A percentile compares a stretch with the other conserved stretches of the same genome.
These are phyloP conservation scores for Odontamblyopus lacepedii DNA, from an alignment of 2,797 vertebrate species.

Conservation along the genomic window DNA sequence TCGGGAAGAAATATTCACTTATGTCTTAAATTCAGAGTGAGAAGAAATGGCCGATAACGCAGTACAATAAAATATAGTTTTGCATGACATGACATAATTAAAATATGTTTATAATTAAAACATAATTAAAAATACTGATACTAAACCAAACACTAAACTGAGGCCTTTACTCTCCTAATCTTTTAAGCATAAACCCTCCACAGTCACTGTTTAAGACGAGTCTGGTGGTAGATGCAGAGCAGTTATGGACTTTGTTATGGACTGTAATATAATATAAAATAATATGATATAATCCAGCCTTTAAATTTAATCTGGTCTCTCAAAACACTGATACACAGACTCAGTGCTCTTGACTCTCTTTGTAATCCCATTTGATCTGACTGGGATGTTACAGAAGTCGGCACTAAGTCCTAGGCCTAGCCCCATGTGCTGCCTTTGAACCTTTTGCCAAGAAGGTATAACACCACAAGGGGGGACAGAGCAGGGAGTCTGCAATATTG, in stretches of 20 bases:
- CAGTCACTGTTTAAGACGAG: neutral
- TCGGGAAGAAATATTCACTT: conserved; percentile 4
- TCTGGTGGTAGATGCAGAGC: neutral
- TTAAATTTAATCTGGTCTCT: neutral
- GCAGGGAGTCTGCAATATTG: conserved; percentile 59
- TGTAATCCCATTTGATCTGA: conserved; percentile 65
- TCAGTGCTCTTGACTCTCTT: conserved; percentile 32
- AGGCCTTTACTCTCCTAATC: too few relatives aligned
- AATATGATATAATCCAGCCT: neutral
- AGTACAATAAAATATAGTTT: too few relatives aligned
- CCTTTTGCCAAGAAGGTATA: conserved; percentile 72
- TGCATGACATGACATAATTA: too few relatives aligned
- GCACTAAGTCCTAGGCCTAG: conserved; percentile 55
- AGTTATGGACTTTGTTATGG: too few relatives aligned
- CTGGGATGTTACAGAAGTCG: conserved; percentile 61
- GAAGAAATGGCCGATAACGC: too few relatives aligned
- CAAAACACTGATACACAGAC: conserved; percentile 6
- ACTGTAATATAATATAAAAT: neutral
- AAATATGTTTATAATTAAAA: too few relatives aligned
- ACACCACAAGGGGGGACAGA: conserved; percentile 47
- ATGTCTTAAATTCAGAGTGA: too few relatives aligned
- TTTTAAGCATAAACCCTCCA: too few relatives aligned
- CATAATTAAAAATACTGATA: too few relatives aligned
- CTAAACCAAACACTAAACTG: too few relatives aligned
- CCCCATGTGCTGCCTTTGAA: conserved; percentile 68